These are phyloP conservation scores for Oxygymnocypris stewartii DNA, from an alignment of 2,113 vertebrate species.

Conservation along the genomic window DNA sequence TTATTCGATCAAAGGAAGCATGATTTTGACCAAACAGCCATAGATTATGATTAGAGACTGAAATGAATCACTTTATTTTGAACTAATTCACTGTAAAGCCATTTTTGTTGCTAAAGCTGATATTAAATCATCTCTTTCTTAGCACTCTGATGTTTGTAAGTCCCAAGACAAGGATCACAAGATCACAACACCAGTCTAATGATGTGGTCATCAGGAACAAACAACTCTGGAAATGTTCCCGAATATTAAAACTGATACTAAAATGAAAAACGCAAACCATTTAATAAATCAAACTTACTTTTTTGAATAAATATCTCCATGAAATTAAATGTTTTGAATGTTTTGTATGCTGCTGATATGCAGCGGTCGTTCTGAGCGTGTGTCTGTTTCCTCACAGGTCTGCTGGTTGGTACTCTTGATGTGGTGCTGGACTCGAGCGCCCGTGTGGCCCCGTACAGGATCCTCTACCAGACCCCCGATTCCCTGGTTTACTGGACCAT, in stretches of 20 bases:
- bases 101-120: neutral
- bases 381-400: constrained; percentile 73
- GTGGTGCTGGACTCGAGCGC: constrained; percentile 97
- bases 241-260: too few species aligned
- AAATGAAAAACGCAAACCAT: neutral
- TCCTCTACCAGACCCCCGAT: constrained; percentile 96
- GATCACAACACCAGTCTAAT: too few species aligned
- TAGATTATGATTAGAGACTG: neutral
- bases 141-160: neutral
- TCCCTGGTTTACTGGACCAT: constrained; percentile 93
- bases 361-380: neutral
- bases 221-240: neutral
- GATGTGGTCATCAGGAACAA: neutral
- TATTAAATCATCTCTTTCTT: neutral
- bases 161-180: too few species aligned
- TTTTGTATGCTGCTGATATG: neutral
- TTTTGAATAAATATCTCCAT: too few species aligned
- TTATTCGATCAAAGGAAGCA: neutral
- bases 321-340: too few species aligned
- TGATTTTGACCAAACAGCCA: neutral
- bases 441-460: constrained; percentile 91
- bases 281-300: neutral
- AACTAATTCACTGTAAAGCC: neutral
- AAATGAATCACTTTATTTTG: neutral
- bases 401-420: constrained; percentile 95